Evolutionary conservation across 2,888 invertebrate genomes (phyloP), one percentile per base, ranked within the genome.

Genomic region (Pegoplata infirma): DNA sequence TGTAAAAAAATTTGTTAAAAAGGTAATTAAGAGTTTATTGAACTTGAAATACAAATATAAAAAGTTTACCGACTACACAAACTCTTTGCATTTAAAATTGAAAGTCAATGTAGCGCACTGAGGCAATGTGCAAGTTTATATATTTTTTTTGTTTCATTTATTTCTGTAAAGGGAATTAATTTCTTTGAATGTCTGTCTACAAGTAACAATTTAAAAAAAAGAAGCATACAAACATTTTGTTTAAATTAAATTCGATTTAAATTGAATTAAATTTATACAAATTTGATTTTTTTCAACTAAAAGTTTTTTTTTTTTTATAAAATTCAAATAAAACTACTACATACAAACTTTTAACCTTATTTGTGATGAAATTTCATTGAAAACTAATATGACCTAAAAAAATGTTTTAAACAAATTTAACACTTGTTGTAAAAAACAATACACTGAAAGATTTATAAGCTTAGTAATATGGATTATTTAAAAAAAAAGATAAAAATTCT

Each of bases 11-110:
- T 28, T 63, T 63, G 53, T 61, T 36, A n/a, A n/a, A 32, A 67
- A 74, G 67, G 66, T 59, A 74, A 59, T 74, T 55, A 19, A 44
- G 25, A 75, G 74, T 75, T 75, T 67, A 68, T 68, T 68, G 74
- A 75, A 75, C 74, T 74, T 74, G 66, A 67, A 74, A 67, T 21
- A 44, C 7, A 32, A 46, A 36, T 53, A 56, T 44, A 68, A 40
- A 58, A 69, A 14, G 58, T 49, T n/a, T 68, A 49, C 16, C 36
- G n/a, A 12, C 36, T 2, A 12, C 32, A 40, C 36, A 40, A 40
- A 40, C 36, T 40, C 36, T 40, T 40, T 40, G 1, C 36, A 40
- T 40, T 40, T n/a, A 66, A 40, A 74, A 67, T 23, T 53, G 36
- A 66, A 74, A 74, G 61, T 75, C 67, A 68, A 67, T 67, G 74